phyloP scores from a whole-genome alignment of 2,113 vertebrate genomes.

The Clarias gariepinus region DNA sequence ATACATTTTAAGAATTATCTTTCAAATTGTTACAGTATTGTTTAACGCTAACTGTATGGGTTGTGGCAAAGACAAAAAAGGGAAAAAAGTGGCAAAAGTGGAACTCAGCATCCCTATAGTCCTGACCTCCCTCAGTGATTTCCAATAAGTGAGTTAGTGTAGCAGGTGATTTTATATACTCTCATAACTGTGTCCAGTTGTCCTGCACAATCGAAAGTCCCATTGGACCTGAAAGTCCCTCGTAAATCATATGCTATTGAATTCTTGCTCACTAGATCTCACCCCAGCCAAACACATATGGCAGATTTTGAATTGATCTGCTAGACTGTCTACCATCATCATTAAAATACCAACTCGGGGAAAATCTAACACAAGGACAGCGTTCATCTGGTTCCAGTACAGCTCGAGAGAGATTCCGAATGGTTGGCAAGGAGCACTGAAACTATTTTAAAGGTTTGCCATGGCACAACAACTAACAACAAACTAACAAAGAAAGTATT shows the following conservation, averaged over 20 bases:
- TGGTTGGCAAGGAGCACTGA: neutral
- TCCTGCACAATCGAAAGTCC: too few relatives aligned
- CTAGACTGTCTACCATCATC: neutral
- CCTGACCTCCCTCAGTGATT: too few relatives aligned
- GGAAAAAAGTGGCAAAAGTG: neutral
- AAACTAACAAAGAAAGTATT: neutral
- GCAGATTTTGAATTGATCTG: neutral
- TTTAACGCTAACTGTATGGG: neutral
- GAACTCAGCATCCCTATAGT: too few relatives aligned
- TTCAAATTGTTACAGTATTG: neutral
- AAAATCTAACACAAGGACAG: neutral
- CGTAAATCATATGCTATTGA: neutral
- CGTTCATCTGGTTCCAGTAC: neutral
- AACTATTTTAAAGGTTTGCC: neutral
- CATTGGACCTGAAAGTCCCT: too few relatives aligned
- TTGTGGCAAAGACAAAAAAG: neutral
- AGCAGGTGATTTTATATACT: too few relatives aligned
- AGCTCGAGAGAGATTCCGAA: neutral
- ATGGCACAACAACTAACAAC: neutral
- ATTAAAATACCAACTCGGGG: neutral
- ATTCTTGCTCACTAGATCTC: neutral
- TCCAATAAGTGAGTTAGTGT: too few relatives aligned
- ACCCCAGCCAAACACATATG: neutral
- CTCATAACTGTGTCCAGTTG: too few relatives aligned
- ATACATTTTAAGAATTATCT: neutral